phyloP scores from a whole-genome alignment of 37 sponge, comb jelly and placozoan genomes.

The Aplysina aerophoba region DNA sequence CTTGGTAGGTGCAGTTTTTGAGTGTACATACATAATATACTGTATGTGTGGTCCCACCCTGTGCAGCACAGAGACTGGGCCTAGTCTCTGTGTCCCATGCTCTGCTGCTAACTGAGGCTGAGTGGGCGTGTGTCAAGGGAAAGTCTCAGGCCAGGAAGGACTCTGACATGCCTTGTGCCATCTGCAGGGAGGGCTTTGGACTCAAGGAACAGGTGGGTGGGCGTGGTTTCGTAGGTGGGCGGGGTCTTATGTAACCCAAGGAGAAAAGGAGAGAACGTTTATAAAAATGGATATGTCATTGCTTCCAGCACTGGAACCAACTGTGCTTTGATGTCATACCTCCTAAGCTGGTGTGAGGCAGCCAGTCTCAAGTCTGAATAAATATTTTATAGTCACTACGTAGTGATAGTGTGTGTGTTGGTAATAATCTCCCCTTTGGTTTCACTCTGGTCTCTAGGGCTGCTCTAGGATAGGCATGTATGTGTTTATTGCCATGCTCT shows the following conservation, averaged over 20 bases:
- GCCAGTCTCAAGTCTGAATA: no score
- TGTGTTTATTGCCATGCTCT: no score
- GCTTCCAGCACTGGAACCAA: no score
- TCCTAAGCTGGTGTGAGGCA: no score
- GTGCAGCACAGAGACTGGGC: conserved; percentile 80
- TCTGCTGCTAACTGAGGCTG: conserved; percentile 54
- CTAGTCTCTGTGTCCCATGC: conserved; percentile 69
- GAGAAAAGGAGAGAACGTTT: no score
- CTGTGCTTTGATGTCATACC: no score
- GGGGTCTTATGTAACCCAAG: not conserved
- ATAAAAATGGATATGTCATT: no score
- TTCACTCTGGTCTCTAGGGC: not conserved
- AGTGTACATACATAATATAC: not conserved
- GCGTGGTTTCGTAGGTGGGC: not conserved
- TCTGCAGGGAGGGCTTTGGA: conserved; percentile 87
- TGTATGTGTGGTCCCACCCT: not conserved
- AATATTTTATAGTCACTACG: no score
- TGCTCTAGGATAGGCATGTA: no score
- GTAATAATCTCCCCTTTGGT: not conserved
- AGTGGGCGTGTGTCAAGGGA: conserved; percentile 78
- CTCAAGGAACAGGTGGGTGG: conserved; percentile 64
- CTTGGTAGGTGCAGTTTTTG: no score
- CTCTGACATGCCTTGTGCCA: conserved; percentile 85
- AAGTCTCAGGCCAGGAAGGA: conserved; percentile 67
- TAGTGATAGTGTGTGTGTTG: no score